Base-by-base conservation (phyloP, 2,797 vertebrate species). In the Anas flavirostris region DNA sequence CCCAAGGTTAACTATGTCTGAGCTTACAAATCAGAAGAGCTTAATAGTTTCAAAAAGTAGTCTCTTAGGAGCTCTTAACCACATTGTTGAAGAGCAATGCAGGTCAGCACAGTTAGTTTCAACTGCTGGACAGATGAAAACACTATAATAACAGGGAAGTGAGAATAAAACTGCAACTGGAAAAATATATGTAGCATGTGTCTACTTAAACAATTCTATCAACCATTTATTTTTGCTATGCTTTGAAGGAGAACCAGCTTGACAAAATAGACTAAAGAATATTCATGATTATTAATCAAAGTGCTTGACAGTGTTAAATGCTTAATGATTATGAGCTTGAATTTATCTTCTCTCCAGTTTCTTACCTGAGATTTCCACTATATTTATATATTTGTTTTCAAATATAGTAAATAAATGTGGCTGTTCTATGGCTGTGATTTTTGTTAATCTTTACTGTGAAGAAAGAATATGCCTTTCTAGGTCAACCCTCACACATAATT, bases 141-240 rank as follows among this genome's bases (percentile, higher is more conserved):
- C 15, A 85, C 23, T n/a, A 15, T 52, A 70, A 79, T 11, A 92
- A 18, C 50, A 56, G 1, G 10, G 66, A 94, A 14, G 5, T 39
- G 21, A 67, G 81, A 93, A 66, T 16, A 48, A 67, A 90, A 70
- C 25, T 64, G 5, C 44, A 33, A 8, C 19, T 55, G 62, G 18
- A 75, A 37, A 78, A 90, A 69, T 13, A 4, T 0, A 1, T 56
- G 11, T 25, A 7, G 4, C 12, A 4, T 2, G 1, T 1, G 2
- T 0, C 25, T 68, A 75, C 78, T 50, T 21, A 76, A 62, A 3
- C 50, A 72, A 70, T 60, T 4, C 2, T 19, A 18, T 4, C 1
- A 0, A 52, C 43, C 69, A 66, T 58, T 88, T 66, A 9, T 33
- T 87, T 73, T 88, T 91, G 16, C 5, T 68, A 23, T 15, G 7